Evolutionary conservation across 2,113 vertebrate species (phyloP), one percentile per base, ranked within the genome.

Genomic region (Rhegmatorhina hoffmannsi): DNA sequence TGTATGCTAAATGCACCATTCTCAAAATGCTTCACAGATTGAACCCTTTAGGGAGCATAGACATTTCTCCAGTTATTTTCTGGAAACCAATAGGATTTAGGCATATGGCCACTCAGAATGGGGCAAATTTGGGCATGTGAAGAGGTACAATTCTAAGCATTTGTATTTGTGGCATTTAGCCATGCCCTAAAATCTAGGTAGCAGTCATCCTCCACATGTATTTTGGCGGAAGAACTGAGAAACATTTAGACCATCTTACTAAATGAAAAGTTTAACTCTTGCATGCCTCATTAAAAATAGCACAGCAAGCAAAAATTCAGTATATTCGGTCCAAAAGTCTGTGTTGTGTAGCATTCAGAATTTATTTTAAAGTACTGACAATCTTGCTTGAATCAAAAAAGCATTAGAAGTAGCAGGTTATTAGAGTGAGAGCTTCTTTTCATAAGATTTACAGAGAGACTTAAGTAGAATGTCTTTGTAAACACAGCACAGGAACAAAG

Each of bases 21-120:
- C 38, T 60, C 28, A 94, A 80, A 91, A 72, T 72, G 4, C 21
- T 72, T 93, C 91, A 93, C 60, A 94, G 43, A 92, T 53, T 92
- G 84, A 90, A 59, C 69, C n/a, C 80, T 68, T 89, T 44, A 87
- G 69, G 86, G 52, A 94, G 23, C 2, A 6, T 3, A 88, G 68
- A 90, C 11, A 66, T 72, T 81, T 80, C 23, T 93, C 23, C 44
- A 38, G 60, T 28, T 68, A 70, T 80, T 92, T 90, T 87, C 44
- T 93, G 73, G 60, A 90, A 91, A 70, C 18, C 21, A 72, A 24
- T 20, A 29, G 15, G 1, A 17, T 84, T 89, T 87, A 78, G 80
- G 66, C 80, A 87, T 78, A 81, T 78, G 55, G 52, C 15, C 2
- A 1, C 84, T 84, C 79, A 81, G 90, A 77, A 88, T 63, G 89